Evolutionary conservation across 2,797 vertebrate genomes (phyloP).

Genomic region (Xyrichtys novacula): DNA sequence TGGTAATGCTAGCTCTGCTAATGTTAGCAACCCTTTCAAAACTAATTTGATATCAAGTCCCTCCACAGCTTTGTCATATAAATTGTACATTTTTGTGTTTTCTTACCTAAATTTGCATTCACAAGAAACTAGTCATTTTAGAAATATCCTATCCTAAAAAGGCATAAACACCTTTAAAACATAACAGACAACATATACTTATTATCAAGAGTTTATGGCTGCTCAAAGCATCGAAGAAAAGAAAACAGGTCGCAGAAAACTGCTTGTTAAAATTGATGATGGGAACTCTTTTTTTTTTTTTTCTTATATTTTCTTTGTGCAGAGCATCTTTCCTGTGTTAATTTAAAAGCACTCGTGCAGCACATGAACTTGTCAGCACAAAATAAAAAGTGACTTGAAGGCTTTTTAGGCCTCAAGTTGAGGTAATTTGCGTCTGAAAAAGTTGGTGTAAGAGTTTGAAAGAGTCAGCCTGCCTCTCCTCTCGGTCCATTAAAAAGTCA

Average conservation of each 20-base stretch:
- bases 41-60: too few species aligned
- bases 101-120: too few species aligned
- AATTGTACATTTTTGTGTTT: too few species aligned
- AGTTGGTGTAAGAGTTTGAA: conserved; percentile 14
- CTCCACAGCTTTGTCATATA: too few species aligned
- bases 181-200: background rate
- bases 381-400: conserved; percentile 18
- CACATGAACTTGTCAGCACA: conserved; percentile 28
- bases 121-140: too few species aligned
- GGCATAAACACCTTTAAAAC: background rate
- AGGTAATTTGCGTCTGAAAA: conserved; percentile 21
- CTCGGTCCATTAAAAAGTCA: conserved; percentile 10
- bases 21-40: too few species aligned
- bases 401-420: conserved; percentile 22
- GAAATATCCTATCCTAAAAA: too few species aligned
- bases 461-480: conserved; percentile 3
- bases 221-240: background rate
- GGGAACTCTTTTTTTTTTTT: background rate
- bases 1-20: too few species aligned
- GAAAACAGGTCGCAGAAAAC: conserved; percentile 12
- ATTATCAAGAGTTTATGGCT: background rate
- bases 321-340: conserved; percentile 6
- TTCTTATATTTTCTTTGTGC: too few species aligned
- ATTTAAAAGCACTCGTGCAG: conserved; percentile 25
- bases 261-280: conserved; percentile 29